A percentile compares a stretch with the other conserved stretches of the same genome.
phyloP scores from a whole-genome alignment of 2,113 vertebrate species.

The Pangasianodon gigas region DNA sequence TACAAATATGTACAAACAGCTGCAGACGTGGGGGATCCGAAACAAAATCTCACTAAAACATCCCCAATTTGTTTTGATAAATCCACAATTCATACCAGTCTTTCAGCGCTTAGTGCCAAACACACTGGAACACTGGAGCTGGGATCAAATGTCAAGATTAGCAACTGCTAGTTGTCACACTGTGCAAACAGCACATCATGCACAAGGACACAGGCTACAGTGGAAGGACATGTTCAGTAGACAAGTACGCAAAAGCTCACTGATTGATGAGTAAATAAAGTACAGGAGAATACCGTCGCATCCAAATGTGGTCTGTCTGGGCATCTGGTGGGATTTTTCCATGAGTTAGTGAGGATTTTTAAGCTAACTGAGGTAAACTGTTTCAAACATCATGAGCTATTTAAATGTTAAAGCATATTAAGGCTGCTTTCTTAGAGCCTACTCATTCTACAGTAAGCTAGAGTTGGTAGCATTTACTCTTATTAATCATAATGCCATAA shows the following conservation, averaged over 20 bases:
- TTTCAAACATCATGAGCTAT: slow-evolving; percentile 2
- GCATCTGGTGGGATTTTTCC: slow-evolving; percentile 3
- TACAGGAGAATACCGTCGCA: not conserved
- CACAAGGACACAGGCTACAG: not conserved
- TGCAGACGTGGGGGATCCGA: not conserved
- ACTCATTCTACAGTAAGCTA: not conserved
- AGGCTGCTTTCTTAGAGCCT: not conserved
- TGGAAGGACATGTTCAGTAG: not conserved
- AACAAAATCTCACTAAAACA: not conserved
- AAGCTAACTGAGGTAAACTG: not conserved
- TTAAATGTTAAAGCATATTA: not conserved
- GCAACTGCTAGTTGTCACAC: not conserved
- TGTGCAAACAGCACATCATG: slow-evolving; percentile 6
- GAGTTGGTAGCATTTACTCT: not conserved
- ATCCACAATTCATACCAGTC: slow-evolving; percentile 1
- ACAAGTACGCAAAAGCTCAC: not conserved
- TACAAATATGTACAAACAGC: slow-evolving; percentile 17
- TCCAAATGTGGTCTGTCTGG: not conserved
- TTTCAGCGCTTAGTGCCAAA: slow-evolving; percentile 19
- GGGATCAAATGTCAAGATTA: slow-evolving; percentile 30
- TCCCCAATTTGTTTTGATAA: slow-evolving; percentile 22
- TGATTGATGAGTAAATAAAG: slow-evolving; percentile 3
- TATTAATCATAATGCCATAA: not conserved
- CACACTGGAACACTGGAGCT: not conserved
- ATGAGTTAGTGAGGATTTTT: not conserved